These are phyloP conservation scores for Leptoteleia sp. DNA, from an alignment of 1,140 invertebrate genomes.

Conservation along the genomic window DNA sequence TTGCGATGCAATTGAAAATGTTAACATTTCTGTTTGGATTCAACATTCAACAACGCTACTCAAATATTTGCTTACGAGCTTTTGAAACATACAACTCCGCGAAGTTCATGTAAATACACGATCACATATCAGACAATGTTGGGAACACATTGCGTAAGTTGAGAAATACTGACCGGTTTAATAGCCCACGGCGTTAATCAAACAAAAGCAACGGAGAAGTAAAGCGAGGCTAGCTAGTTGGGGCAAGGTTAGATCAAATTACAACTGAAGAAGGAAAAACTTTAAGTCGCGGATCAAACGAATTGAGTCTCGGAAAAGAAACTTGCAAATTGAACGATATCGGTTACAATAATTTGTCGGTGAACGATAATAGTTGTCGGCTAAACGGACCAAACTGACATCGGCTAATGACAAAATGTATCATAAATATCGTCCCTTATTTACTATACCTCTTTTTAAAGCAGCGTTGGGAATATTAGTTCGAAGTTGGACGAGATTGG, in stretches of 20 bases:
- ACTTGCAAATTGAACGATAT: slow-evolving; percentile 21
- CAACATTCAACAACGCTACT: no score
- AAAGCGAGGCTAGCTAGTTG: slow-evolving; percentile 5
- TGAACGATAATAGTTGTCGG: no score
- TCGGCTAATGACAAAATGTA: slow-evolving; percentile 30
- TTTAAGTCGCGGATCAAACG: neutral
- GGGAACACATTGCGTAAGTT: slow-evolving; percentile 19
- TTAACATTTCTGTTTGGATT: no score
- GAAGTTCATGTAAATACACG: slow-evolving; percentile 3
- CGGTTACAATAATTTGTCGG: neutral
- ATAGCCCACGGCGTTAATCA: slow-evolving; percentile 10
- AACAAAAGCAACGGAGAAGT: slow-evolving; percentile 13
- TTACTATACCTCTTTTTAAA: slow-evolving; percentile 45
- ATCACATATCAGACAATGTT: slow-evolving; percentile 11
- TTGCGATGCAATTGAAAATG: no score
- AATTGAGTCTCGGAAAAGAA: neutral
- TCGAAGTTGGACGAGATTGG: slow-evolving; percentile 58
- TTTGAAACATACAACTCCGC: neutral
- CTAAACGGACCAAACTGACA: slow-evolving; percentile 2
- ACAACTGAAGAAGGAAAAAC: slow-evolving; percentile 18
- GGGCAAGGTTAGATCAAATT: slow-evolving; percentile 24
- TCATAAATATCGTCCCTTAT: slow-evolving; percentile 49
- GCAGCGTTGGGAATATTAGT: slow-evolving; percentile 55
- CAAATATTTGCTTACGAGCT: slow-evolving; percentile 3
- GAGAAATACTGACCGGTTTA: slow-evolving; percentile 23